Percentiles rank a stretch among this genome's conserved stretches.
Evolutionary conservation across 2,888 invertebrate species (phyloP).

Genomic region (Troides helena): DNA sequence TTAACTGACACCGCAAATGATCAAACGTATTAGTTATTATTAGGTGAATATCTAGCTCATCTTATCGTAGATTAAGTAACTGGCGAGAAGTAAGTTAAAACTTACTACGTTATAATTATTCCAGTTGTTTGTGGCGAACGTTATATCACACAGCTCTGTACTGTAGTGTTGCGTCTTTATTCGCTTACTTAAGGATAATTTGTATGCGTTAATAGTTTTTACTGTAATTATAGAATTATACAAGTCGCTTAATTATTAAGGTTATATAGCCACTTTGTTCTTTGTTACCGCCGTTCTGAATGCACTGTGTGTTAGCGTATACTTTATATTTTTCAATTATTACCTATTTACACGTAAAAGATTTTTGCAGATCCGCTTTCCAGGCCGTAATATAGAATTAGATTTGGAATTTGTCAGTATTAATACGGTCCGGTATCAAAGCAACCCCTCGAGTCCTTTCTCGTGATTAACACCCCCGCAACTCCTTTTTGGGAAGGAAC

Average conservation of each 20-base stretch:
- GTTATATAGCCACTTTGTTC: constrained; percentile 9
- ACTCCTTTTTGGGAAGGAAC: too few species aligned
- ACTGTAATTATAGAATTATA: constrained; percentile 23
- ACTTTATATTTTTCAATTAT: background rate
- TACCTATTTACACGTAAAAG: background rate
- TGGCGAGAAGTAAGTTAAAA: constrained; percentile 19
- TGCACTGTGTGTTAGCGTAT: background rate
- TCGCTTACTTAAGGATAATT: constrained; percentile 15
- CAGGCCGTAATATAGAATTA: too few species aligned
- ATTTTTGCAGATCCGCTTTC: background rate
- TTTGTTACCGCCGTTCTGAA: constrained; percentile 2
- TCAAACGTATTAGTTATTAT: background rate
- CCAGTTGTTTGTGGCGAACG: constrained; percentile 7
- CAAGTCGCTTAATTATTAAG: constrained; percentile 27
- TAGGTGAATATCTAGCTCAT: too few species aligned
- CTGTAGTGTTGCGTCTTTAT: constrained; percentile 8
- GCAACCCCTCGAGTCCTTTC: too few species aligned
- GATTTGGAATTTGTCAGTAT: too few species aligned
- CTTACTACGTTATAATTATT: constrained; percentile 2
- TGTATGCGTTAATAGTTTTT: constrained; percentile 21
- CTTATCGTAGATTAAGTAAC: constrained; percentile 15
- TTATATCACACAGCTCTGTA: constrained; percentile 11
- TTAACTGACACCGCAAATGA: constrained; percentile 13
- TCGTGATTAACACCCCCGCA: too few species aligned
- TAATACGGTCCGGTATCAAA: too few species aligned